Evolutionary conservation across 2,113 vertebrate genomes (phyloP), one percentile per base, ranked within the genome.

Genomic region (Nyctibius bracteatus): DNA sequence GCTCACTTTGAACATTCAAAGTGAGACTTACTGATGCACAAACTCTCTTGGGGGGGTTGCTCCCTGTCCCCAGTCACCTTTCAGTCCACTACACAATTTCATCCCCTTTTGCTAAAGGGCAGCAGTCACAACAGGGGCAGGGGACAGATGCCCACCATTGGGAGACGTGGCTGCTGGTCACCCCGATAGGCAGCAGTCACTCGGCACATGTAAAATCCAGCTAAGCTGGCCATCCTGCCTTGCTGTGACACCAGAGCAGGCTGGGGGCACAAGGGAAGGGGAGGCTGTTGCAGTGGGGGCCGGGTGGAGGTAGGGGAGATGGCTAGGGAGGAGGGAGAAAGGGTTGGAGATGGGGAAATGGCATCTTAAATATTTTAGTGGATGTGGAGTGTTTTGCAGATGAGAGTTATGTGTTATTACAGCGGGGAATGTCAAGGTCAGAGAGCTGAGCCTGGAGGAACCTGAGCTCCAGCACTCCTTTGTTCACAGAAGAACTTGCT

Each of bases 161-260:
- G 20, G 43, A 33, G 8, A 19, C 0, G 1, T 3, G 8, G 13
- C 46, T 54, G 3, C 57, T 73, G 5, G 46, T 66, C 25, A 14
- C 28, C 61, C 43, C 0, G 0, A 20, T 11, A 17, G 39, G 62
- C 31, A 71, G 44, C 65, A n/a, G 37, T 22, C 17, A 3, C 59
- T 58, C 0, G 4, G 47, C 58, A 11, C 20, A 5, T 3, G 3
- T 35, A 18, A 58, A 74, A 70, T 27, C 30, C 70, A 57, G 12
- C 27, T 33, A 17, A 14, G 33, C 27, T 63, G n/a, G n/a, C n/a
- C n/a, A n/a, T 49, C 28, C 67, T 85, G 43, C 73, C 30, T 61
- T 57, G 31, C 75, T 65, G n/a, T 25, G 41, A 25, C 37, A 9
- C 57, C 55, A 47, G 62, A 6, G n/a, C 10, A 57, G 35, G 35